phyloP scores from a whole-genome alignment of 2,113 vertebrate species.

The Toxotes chatareus region DNA sequence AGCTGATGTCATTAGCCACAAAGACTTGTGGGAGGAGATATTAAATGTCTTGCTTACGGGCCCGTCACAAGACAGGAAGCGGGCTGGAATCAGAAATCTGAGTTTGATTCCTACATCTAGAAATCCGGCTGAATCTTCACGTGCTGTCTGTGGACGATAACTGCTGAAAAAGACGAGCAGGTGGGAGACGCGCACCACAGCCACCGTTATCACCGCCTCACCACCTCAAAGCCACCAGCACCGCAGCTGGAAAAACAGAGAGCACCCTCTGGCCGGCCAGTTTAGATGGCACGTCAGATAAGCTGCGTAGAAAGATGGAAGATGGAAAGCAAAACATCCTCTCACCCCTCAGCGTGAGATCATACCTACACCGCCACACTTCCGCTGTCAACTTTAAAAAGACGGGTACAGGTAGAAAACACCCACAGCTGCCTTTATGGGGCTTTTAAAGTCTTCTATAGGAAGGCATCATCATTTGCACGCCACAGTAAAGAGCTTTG shows the following conservation, averaged over 20 bases:
- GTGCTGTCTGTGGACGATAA: not conserved
- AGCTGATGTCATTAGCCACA: not conserved
- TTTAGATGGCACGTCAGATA: conserved; percentile 34
- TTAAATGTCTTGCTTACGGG: not conserved
- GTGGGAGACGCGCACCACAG: conserved; percentile 28
- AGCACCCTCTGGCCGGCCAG: not conserved
- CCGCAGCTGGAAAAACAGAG: conserved; percentile 65
- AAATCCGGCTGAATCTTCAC: not conserved
- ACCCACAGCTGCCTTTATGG: conserved; percentile 19
- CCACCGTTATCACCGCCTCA: conserved; percentile 21
- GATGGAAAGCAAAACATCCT: conserved; percentile 68
- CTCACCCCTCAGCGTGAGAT: conserved; percentile 20
- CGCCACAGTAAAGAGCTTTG: conserved; percentile 20
- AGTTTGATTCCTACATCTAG: not conserved
- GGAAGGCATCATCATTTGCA: not conserved
- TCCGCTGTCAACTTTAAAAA: conserved; percentile 14
- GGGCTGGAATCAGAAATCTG: not conserved
- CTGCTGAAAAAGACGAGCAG: conserved; percentile 40
- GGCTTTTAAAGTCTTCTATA: not conserved
- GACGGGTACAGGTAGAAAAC: conserved; percentile 45
- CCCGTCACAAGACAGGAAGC: not conserved
- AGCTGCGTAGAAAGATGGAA: conserved; percentile 4
- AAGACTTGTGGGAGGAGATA: not conserved
- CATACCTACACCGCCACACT: conserved; percentile 8
- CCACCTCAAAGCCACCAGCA: conserved; percentile 33